Evolutionary conservation across 2,113 vertebrate genomes (phyloP).

Genomic region (Falco punctatus): DNA sequence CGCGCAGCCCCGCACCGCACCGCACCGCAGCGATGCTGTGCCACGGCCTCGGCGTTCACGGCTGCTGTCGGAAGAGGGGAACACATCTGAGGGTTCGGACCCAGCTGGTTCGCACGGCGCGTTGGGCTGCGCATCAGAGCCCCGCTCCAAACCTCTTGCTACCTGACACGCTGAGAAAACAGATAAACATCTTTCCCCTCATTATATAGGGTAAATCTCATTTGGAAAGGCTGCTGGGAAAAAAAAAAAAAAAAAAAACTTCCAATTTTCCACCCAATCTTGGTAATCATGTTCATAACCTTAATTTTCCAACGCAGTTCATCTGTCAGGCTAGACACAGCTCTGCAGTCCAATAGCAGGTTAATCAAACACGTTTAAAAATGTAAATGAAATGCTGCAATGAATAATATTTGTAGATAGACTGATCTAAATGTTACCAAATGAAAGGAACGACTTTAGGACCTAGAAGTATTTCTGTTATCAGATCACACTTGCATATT

Average conservation of each 20-base stretch:
- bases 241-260: not conserved
- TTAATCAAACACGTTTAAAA: not conserved
- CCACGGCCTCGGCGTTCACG: not conserved
- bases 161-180: fast-evolving
- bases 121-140: not conserved
- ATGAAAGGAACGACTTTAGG: not conserved
- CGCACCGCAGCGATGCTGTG: not conserved
- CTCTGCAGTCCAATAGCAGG: not conserved
- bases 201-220: not conserved
- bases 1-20: too few relatives aligned
- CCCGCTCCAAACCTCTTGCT: not conserved
- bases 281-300: not conserved
- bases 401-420: not conserved
- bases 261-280: not conserved
- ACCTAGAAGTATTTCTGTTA: not conserved
- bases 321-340: not conserved
- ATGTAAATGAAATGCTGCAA: not conserved
- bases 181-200: not conserved
- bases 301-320: not conserved
- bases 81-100: not conserved
- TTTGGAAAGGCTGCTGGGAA: not conserved
- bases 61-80: slow-evolving; percentile 30
- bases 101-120: fast-evolving
- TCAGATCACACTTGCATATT: not conserved
- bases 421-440: not conserved